Evolutionary conservation across 2,888 invertebrate species (phyloP).

Genomic region (Meiosimyza decipiens): DNA sequence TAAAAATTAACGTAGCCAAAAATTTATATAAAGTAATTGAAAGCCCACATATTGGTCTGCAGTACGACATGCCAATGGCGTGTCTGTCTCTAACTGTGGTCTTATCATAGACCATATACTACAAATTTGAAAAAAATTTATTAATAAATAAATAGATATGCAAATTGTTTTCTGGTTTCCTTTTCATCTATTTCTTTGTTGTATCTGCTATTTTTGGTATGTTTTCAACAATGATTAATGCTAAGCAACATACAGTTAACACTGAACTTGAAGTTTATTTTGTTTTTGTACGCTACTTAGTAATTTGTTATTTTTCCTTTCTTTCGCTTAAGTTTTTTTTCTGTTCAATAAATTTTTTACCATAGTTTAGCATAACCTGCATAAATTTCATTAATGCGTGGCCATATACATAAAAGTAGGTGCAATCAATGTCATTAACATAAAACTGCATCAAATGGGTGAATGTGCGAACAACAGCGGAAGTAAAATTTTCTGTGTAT

Average conservation of each 20-base stretch:
- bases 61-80: constrained; percentile 27
- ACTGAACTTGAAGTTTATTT: constrained; percentile 21
- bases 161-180: background rate
- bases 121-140: background rate
- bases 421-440: too few species aligned
- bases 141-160: too few species aligned
- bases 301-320: background rate
- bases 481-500: too few species aligned
- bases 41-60: constrained; percentile 6
- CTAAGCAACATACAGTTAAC: background rate
- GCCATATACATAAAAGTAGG: too few species aligned
- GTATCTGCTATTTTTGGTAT: background rate
- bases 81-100: constrained; percentile 2
- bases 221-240: background rate
- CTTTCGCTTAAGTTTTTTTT: background rate
- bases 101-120: constrained; percentile 8
- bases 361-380: too few species aligned
- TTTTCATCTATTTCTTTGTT: background rate
- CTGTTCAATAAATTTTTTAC: too few species aligned
- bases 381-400: too few species aligned
- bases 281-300: background rate
- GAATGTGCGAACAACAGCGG: too few species aligned
- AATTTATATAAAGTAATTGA: background rate
- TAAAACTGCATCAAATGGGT: too few species aligned
- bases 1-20: too few species aligned